Evolutionary conservation across 1,140 invertebrate genomes (phyloP).

Genomic region (Conopomorpha cramerella): DNA sequence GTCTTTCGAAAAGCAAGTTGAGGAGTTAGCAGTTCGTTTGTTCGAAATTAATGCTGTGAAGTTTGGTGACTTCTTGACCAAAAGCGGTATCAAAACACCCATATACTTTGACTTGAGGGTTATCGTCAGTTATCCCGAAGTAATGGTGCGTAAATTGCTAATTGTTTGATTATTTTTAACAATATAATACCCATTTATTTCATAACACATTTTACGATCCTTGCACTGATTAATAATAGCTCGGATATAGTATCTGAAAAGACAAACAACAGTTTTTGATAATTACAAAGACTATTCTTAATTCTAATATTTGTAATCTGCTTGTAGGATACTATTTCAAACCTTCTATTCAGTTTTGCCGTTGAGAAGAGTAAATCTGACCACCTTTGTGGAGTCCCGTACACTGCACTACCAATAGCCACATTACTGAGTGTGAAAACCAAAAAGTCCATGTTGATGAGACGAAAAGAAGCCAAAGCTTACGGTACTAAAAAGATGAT

Average conservation of each 20-base stretch:
- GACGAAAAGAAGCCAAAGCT: slow-evolving; percentile 87
- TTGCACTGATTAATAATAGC: too few relatives aligned
- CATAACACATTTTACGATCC: too few relatives aligned
- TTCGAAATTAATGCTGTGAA: slow-evolving; percentile 75
- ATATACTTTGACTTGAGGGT: slow-evolving; percentile 95
- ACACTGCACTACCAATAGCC: slow-evolving; percentile 93
- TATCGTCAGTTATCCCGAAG: slow-evolving; percentile 85
- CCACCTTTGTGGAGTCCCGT: slow-evolving; percentile 94
- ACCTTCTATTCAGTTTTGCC: slow-evolving; percentile 67
- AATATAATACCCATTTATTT: slow-evolving; percentile 5
- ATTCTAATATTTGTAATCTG: too few relatives aligned
- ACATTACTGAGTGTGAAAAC: slow-evolving; percentile 78
- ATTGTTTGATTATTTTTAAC: slow-evolving; percentile 2
- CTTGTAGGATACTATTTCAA: slow-evolving; percentile 60
- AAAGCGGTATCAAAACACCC: slow-evolving; percentile 89
- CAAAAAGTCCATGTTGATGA: slow-evolving; percentile 85
- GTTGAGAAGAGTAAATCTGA: slow-evolving; percentile 59
- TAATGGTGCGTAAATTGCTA: slow-evolving; percentile 72
- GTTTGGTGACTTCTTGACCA: slow-evolving; percentile 92
- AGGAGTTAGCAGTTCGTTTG: slow-evolving; percentile 36
- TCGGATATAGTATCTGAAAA: too few relatives aligned
- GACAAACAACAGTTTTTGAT: too few relatives aligned
- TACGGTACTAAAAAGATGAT: slow-evolving; percentile 97
- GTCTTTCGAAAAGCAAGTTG: slow-evolving; percentile 24
- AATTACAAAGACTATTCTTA: too few relatives aligned